A percentile compares a stretch with the other conserved stretches of the same genome.
Conservation (phyloP, 2,797 vertebrate genomes). For the Halcyon chelicuti region DNA sequence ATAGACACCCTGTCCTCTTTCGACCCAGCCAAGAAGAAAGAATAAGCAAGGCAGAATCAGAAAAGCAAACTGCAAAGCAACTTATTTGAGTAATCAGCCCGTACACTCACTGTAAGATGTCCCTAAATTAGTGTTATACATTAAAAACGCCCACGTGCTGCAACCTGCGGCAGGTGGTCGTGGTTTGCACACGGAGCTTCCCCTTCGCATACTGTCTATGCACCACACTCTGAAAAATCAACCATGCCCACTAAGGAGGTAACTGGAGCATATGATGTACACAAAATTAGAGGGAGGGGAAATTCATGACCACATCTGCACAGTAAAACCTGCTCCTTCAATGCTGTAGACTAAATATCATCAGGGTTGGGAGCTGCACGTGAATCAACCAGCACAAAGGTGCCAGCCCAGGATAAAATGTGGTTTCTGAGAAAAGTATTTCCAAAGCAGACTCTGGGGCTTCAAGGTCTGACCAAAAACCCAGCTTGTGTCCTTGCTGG, state of each 20-base stretch:
- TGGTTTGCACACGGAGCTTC: fast-evolving
- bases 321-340: neutral
- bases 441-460: neutral
- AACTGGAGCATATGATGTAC: fast-evolving
- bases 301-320: neutral
- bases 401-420: neutral
- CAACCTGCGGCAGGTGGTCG: neutral
- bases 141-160: fast-evolving
- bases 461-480: neutral
- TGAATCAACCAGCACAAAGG: neutral
- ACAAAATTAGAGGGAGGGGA: neutral
- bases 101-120: neutral
- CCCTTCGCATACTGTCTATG: neutral
- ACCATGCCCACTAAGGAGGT: neutral
- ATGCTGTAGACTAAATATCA: neutral
- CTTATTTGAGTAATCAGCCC: neutral
- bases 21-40: neutral
- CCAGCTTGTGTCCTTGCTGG: neutral
- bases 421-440: neutral
- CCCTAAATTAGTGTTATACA: neutral
- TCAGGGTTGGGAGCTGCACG: neutral
- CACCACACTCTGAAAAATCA: neutral
- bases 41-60: neutral
- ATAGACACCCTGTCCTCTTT: neutral
- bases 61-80: neutral